phyloP scores from a whole-genome alignment of 2,888 invertebrate genomes.

The Chromoteleia sp. region DNA sequence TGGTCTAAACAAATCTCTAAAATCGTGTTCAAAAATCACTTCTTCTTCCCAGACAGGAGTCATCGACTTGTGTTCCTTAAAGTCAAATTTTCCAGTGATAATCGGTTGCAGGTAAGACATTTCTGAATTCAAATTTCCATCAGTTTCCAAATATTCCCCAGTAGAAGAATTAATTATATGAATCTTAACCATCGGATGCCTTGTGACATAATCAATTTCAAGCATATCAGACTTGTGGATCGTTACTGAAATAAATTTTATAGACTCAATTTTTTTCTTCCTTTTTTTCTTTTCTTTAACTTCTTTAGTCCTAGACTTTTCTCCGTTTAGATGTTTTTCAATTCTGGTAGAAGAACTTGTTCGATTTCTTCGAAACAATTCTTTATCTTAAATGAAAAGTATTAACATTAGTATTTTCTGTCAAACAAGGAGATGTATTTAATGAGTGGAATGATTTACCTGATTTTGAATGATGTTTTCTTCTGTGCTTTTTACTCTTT shows the following conservation, averaged over 20 bases:
- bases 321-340: constrained; percentile 15
- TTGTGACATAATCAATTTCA: constrained; percentile 86
- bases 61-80: constrained; percentile 85
- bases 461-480: constrained; percentile 48
- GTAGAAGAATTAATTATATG: constrained; percentile 87
- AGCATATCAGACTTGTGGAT: constrained; percentile 87
- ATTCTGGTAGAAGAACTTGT: constrained; percentile 41
- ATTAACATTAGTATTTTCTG: constrained; percentile 1
- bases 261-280: constrained; percentile 63
- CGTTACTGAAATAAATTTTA: constrained; percentile 85
- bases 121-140: constrained; percentile 67
- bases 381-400: constrained; percentile 20
- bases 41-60: constrained; percentile 89
- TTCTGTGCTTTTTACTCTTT: constrained; percentile 44
- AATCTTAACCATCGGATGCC: constrained; percentile 88
- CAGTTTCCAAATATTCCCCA: constrained; percentile 85
- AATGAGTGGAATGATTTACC: too few relatives aligned
- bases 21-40: constrained; percentile 87
- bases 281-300: constrained; percentile 50
- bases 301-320: constrained; percentile 38
- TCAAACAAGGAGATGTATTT: too few relatives aligned
- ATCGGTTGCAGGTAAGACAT: constrained; percentile 86
- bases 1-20: constrained; percentile 79
- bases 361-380: constrained; percentile 66
- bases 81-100: constrained; percentile 87